Evolutionary conservation across 2,888 invertebrate species (phyloP).

Genomic region (Chirona hameri): DNA sequence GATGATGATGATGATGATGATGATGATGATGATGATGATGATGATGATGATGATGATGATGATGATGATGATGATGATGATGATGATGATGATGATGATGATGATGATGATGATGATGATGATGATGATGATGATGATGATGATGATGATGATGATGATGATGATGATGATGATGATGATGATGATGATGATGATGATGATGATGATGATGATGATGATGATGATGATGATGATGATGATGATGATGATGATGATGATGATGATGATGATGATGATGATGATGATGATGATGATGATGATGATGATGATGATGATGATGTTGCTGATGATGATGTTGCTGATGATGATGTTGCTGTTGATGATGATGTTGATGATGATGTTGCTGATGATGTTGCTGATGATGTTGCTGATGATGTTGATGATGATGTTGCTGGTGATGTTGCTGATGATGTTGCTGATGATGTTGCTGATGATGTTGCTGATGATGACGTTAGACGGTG

Average conservation of each 20-base stretch:
- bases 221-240: conserved; percentile 11
- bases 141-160: conserved; percentile 22
- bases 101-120: conserved; percentile 22
- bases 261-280: conserved; percentile 12
- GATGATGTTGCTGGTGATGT: too few species aligned
- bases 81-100: conserved; percentile 22
- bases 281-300: conserved; percentile 22
- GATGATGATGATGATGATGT: too few species aligned
- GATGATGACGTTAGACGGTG: too few species aligned
- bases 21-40: conserved; percentile 22
- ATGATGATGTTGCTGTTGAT: too few species aligned
- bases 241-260: conserved; percentile 22
- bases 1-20: conserved; percentile 6
- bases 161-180: conserved; percentile 22
- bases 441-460: too few species aligned
- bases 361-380: too few species aligned
- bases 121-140: conserved; percentile 22
- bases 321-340: too few species aligned
- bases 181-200: conserved; percentile 10
- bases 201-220: conserved; percentile 22
- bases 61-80: conserved; percentile 22
- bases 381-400: too few species aligned
- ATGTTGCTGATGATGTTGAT: too few species aligned
- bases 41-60: conserved; percentile 22
- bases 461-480: too few species aligned